Evolutionary conservation across 2,113 vertebrate genomes (phyloP).

Genomic region (Pollachius pollachius): DNA sequence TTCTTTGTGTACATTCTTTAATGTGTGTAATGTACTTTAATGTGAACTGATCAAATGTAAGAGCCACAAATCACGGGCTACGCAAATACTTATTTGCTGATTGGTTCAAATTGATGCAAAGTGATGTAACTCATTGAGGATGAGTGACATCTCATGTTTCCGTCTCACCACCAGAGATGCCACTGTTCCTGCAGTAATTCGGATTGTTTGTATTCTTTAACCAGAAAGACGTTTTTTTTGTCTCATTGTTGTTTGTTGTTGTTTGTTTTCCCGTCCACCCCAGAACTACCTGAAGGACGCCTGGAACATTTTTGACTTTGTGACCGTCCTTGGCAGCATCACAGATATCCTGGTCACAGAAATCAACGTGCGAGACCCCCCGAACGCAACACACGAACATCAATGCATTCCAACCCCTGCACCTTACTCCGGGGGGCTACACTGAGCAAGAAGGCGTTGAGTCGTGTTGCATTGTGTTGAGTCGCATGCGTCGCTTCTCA

Average conservation of each 20-base stretch:
- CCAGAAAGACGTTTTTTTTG: no score
- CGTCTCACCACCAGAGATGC: no score
- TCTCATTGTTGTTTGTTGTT: not conserved
- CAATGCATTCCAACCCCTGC: not conserved
- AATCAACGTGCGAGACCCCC: slow-evolving; percentile 85
- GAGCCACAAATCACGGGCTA: not conserved
- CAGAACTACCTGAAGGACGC: slow-evolving; percentile 96
- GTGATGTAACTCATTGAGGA: no score
- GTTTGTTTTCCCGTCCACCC: slow-evolving; percentile 22
- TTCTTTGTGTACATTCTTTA: no score
- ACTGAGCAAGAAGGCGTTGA: no score
- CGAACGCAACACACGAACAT: not conserved
- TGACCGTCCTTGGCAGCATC: slow-evolving; percentile 97
- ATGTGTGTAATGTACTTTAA: no score
- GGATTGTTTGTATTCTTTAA: not conserved
- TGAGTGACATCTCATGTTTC: no score
- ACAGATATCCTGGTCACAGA: slow-evolving; percentile 98
- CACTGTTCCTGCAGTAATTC: not conserved
- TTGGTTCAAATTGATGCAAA: no score
- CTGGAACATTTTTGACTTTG: slow-evolving; percentile 98
- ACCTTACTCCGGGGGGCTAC: not conserved
- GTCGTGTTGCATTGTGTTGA: no score
- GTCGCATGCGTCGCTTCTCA: no score
- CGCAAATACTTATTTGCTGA: not conserved
- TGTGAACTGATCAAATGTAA: no score